Percentiles rank a stretch among this genome's conserved stretches.
Evolutionary conservation across 2,888 invertebrate genomes (phyloP).

Genomic region (Andrena bicolor): DNA sequence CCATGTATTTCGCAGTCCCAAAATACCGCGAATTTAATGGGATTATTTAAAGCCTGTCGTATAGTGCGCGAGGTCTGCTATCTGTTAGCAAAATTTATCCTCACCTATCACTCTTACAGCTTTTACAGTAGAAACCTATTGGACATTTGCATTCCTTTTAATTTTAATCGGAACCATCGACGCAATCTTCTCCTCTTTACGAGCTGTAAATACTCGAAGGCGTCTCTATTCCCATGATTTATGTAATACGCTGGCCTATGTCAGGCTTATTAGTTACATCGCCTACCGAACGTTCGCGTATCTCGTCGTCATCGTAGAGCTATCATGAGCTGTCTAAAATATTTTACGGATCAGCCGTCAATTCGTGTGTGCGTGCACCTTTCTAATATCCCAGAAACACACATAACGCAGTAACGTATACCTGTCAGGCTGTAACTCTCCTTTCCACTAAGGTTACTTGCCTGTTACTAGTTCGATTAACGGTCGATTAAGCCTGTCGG

Average conservation of each 20-base stretch:
- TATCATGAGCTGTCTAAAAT: constrained; percentile 47
- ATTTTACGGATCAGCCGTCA: constrained; percentile 39
- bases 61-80: no score
- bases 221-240: constrained; percentile 37
- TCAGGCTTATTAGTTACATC: constrained; percentile 26
- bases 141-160: not conserved
- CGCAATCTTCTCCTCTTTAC: not conserved
- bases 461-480: constrained; percentile 78
- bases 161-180: constrained; percentile 19
- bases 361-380: constrained; percentile 42
- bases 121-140: not conserved
- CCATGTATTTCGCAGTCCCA: no score
- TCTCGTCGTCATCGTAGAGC: constrained; percentile 29
- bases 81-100: no score
- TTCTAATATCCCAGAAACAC: constrained; percentile 57
- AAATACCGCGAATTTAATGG: no score
- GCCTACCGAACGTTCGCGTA: constrained; percentile 19
- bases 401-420: constrained; percentile 62
- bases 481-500: constrained; percentile 81
- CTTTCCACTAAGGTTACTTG: constrained; percentile 67
- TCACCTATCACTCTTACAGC: not conserved
- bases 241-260: constrained; percentile 19
- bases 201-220: constrained; percentile 1
- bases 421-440: constrained; percentile 72
- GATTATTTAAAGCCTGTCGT: no score